phyloP scores from a whole-genome alignment of 2,797 vertebrate genomes.

The Tangara arthus region DNA sequence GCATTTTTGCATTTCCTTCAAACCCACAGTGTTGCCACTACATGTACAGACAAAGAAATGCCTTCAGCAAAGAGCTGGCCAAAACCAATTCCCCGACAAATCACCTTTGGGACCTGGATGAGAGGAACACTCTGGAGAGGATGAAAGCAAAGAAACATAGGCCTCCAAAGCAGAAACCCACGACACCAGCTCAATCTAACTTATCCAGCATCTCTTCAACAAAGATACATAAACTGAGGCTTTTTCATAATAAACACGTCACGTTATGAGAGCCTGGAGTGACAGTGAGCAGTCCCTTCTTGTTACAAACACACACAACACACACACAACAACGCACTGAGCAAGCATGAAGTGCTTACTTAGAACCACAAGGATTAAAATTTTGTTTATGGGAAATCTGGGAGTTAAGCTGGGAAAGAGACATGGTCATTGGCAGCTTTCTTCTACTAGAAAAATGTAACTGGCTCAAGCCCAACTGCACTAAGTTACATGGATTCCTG shows the following conservation, averaged over 20 bases:
- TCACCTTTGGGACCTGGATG: not conserved
- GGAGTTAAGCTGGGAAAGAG: slow-evolving; percentile 21
- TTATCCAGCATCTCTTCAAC: not conserved
- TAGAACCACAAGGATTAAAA: not conserved
- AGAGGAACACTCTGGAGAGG: not conserved
- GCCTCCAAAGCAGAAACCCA: not conserved
- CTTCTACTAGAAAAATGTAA: not conserved
- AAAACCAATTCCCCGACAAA: not conserved
- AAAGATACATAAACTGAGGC: not conserved
- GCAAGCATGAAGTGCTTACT: not conserved
- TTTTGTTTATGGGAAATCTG: not conserved
- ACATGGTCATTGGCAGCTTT: not conserved
- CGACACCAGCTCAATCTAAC: not conserved
- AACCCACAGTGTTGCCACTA: not conserved
- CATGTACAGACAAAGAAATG: not conserved
- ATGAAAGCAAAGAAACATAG: not conserved
- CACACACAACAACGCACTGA: not conserved
- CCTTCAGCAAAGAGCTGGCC: not conserved
- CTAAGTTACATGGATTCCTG: slow-evolving; percentile 2
- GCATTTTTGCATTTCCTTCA: not conserved
- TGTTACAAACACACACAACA: not conserved
- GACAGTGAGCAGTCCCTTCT: not conserved
- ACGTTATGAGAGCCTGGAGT: not conserved
- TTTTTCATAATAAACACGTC: not conserved
- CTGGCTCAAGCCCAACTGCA: not conserved